These are phyloP conservation scores for Malurus melanocephalus DNA, from an alignment of 2,113 vertebrate genomes.

Conservation along the genomic window DNA sequence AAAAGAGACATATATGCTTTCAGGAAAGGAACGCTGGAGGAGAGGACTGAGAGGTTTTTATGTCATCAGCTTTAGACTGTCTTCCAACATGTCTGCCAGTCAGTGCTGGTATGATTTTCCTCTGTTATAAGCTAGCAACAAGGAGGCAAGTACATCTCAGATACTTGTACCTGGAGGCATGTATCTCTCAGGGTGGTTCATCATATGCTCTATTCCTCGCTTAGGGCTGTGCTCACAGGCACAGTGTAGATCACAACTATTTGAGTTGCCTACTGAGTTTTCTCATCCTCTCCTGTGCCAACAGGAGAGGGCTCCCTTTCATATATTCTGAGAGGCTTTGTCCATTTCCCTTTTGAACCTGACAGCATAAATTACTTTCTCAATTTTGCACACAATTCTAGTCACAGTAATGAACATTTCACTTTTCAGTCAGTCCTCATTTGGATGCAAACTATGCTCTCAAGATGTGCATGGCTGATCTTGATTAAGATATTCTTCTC, in stretches of 20 bases:
- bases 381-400: conserved; percentile 24
- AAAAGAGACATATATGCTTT: not conserved
- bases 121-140: not conserved
- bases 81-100: not conserved
- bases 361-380: conserved; percentile 35
- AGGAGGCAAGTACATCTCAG: not conserved
- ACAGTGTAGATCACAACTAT: not conserved
- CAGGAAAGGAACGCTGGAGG: not conserved
- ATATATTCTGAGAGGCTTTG: not conserved
- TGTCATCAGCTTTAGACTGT: not conserved
- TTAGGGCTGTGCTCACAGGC: conserved; percentile 9
- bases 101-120: not conserved
- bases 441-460: conserved; percentile 35
- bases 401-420: conserved; percentile 35
- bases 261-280: not conserved
- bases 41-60: not conserved
- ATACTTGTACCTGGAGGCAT: not conserved
- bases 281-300: not conserved
- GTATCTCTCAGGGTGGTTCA: not conserved
- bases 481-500: conserved; percentile 60
- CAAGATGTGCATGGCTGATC: conserved; percentile 42
- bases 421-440: conserved; percentile 40
- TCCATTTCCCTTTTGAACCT: conserved; percentile 17
- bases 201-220: not conserved
- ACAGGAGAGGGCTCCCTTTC: not conserved